Base-by-base conservation (phyloP, 2,797 vertebrate species). In the Pangasius mekongensis region DNA sequence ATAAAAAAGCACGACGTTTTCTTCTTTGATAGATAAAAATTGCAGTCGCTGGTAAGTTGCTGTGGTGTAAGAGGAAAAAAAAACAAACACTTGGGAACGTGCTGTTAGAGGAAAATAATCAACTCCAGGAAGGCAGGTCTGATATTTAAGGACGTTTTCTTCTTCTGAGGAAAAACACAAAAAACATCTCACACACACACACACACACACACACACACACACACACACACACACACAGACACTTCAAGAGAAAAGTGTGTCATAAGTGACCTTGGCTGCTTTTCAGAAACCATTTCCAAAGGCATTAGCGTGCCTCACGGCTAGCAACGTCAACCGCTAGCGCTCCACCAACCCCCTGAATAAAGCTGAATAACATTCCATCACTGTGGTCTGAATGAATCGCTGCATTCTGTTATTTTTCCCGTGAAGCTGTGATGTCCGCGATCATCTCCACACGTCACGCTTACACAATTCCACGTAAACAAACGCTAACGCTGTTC, bases 201-300 rank as follows among this genome's bases (percentile, higher is more conserved):
- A 67, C 64, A 67, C 64, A 67, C 64, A 67, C 64, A 33, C 64
- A 67, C 64, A 36, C 66, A 69, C 66, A 71, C 67, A 71, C 67
- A 71, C 67, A 71, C 67, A 36, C 30, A 20, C 67, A 71, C 69
- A 73, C 36, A 43, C 69, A 73, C 20, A 73, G 7, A 43, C 69
- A 7, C 10, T 27, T 27, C 1, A 73, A 30, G 74, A 30, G 47
- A 30, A 54, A 18, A 77, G 74, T 77, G 74, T 52, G 43, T n/a
- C 27, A 77, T 49, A n/a, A 14, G 47, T 54, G 74, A 7, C 49
- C 73, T 76, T 74, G 73, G 73, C 43, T 76, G 73, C 11, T 14
- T 76, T 76, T 49, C 73, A 76, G 73, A 76, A 49, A 27, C 0
- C 11, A 27, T 76, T 76, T 14, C 33, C 24, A 27, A 47, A 73